Base-by-base conservation (phyloP, 1,140 invertebrate species). In the Tetramorium simillimum region DNA sequence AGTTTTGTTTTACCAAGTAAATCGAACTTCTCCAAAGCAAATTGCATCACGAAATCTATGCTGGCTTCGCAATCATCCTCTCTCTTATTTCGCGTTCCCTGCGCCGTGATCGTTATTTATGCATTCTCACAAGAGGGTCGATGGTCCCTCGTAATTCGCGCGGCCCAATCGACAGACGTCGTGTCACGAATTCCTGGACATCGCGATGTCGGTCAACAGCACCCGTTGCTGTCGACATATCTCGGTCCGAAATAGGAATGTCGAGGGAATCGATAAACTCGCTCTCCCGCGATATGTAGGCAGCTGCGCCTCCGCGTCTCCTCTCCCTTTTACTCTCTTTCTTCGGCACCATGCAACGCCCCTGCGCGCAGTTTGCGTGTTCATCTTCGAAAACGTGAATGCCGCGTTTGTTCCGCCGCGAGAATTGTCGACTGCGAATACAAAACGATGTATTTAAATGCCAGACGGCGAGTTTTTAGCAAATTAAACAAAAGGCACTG, bases 141-240 rank as follows among this genome's bases (percentile, higher is more conserved):
- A 82, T 49, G 51, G 58, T 84, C 69, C 58, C 69, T 28, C 53
- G 40, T 40, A 82, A 84, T 84, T 84, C 40, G 53, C 80, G n/a
- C 69, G 53, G 51, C 14, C n/a, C 82, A 49, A 85, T 85, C 58
- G 73, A 85, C 82, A 77, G 46, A 78, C 33, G 58, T 85, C 73
- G 73, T 78, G 82, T 85, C 82, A 78, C 58, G 82, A 85, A 85
- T 85, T 85, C 82, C 82, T 85, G 82, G 82, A 85, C 73, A 85
- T 65, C 82, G 60, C 72, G 82, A 85, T 85, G 82, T 85, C 73
- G 82, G 82, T 85, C 73, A 85, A 85, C 82, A 85, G 56, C 82
- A 73, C 53, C 72, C 72, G 73, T 40, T 37, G 82, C 82, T 65
- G 82, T 77, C 82, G 82, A 85, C 82, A 85, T 85, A 85, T 85